These are phyloP conservation scores for Glomeris maerens DNA, from an alignment of 1,140 invertebrate species.

Conservation along the genomic window DNA sequence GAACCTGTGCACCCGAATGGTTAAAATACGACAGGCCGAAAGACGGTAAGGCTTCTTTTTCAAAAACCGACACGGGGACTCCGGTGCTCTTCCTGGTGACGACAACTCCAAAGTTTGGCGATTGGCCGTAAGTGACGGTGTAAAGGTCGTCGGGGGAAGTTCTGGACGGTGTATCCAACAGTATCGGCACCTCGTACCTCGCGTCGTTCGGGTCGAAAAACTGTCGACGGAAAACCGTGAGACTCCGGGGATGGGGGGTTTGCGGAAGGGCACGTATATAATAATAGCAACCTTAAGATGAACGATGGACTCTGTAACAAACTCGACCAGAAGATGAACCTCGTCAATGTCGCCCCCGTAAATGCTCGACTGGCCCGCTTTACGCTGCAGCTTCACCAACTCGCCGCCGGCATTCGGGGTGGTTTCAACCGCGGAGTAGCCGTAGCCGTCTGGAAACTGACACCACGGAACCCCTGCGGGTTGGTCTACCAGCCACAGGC, in stretches of 20 bases:
- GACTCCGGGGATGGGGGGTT: background rate
- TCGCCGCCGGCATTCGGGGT: background rate
- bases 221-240: background rate
- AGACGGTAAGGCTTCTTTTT: too few species aligned
- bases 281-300: background rate
- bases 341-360: background rate
- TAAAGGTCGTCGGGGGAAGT: conserved; percentile 18
- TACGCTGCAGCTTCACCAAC: background rate
- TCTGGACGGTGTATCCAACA: conserved; percentile 20
- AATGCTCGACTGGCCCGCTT: background rate
- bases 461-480: background rate
- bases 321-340: background rate
- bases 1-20: too few species aligned
- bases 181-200: conserved; percentile 27
- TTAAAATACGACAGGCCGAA: too few species aligned
- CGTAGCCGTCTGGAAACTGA: background rate
- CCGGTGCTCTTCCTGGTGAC: conserved; percentile 25
- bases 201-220: conserved; percentile 17
- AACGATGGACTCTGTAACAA: background rate
- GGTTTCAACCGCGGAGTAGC: background rate
- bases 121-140: conserved; percentile 19
- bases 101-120: conserved; percentile 26
- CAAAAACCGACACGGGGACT: background rate
- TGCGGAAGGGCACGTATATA: background rate
- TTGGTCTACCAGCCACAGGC: background rate